Base-by-base conservation (phyloP, 2,113 vertebrate species). In the Tragelaphus scriptus region DNA sequence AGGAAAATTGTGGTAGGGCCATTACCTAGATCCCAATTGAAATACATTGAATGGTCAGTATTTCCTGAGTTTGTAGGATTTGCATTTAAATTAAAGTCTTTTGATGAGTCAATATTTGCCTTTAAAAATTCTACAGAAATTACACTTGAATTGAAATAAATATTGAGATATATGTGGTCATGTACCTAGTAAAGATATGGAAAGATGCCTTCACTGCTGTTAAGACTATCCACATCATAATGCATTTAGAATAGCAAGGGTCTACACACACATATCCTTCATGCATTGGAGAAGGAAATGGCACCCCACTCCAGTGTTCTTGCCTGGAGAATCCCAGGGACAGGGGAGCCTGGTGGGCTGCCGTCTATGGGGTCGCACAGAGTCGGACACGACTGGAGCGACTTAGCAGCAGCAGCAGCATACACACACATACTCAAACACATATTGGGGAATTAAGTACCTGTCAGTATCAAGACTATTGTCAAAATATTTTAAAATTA, bases 401-500 rank as follows among this genome's bases (percentile, higher is more conserved):
- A 49, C 49, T 49, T 49, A 40, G 40, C 40, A 40, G 40, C 40
- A 40, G 49, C 49, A 49, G 49, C 49, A 49, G 11, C 49, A 36
- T 71, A 79, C 8, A 95, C 61, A 68, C 2, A 86, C 7, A 30
- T 19, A 90, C 58, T 82, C 25, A 88, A 17, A 44, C 30, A 75
- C 2, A 28, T 75, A 77, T 32, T 17, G 28, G n/a, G 25, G n/a
- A 79, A 53, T 81, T 40, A 65, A 94, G 25, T 44, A 26, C 88
- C 25, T 49, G 61, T 63, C 49, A 89, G 12, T 71, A 80, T 59
- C 61, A 85, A 86, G 88, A 21, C 30, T 93, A 16, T 32, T 87
- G 17, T n/a, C 30, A 80, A 88, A 84, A 80, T n/a, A 79, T 58
- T 95, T 95, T 82, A 59, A 97, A 90, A 61, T 61, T 88, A 86